Percentiles rank a stretch among this genome's conserved stretches.
Conservation (phyloP, 2,797 vertebrate genomes). For the Chelidonichthys spinosus region DNA sequence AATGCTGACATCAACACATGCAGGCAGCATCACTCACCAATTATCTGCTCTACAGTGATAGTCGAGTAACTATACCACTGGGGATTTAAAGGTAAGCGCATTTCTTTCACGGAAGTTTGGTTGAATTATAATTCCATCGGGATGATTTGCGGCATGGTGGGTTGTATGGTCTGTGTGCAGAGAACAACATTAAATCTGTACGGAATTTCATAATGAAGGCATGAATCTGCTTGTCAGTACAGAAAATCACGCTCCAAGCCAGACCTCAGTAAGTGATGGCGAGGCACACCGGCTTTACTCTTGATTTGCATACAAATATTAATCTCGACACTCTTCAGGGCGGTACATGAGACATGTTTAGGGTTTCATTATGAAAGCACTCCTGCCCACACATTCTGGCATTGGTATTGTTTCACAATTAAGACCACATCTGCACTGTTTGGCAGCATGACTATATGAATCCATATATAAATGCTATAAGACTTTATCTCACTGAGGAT, state of each 20-base stretch:
- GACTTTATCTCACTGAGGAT: background rate
- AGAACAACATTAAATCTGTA: conserved; percentile 18
- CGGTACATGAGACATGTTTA: background rate
- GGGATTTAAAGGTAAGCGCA: conserved; percentile 7
- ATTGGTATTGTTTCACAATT: background rate
- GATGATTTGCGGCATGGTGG: conserved; percentile 22
- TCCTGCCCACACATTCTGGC: background rate
- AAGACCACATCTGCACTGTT: background rate
- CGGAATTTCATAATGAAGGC: conserved; percentile 33
- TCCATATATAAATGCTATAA: background rate
- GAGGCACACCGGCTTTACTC: background rate
- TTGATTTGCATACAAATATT: background rate
- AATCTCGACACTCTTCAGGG: background rate
- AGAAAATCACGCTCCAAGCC: conserved; percentile 16
- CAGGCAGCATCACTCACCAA: conserved; percentile 11
- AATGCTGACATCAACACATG: conserved; percentile 29
- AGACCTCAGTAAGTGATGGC: conserved; percentile 3
- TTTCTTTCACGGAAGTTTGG: conserved; percentile 20
- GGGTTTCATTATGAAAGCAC: background rate
- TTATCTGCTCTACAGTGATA: conserved; percentile 19
- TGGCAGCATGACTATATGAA: background rate
- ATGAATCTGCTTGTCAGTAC: conserved; percentile 33
- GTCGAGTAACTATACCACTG: background rate
- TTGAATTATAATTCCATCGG: background rate
- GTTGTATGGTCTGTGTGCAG: background rate